phyloP scores from a whole-genome alignment of 2,888 invertebrate genomes.

The Hyposoter dolosus region DNA sequence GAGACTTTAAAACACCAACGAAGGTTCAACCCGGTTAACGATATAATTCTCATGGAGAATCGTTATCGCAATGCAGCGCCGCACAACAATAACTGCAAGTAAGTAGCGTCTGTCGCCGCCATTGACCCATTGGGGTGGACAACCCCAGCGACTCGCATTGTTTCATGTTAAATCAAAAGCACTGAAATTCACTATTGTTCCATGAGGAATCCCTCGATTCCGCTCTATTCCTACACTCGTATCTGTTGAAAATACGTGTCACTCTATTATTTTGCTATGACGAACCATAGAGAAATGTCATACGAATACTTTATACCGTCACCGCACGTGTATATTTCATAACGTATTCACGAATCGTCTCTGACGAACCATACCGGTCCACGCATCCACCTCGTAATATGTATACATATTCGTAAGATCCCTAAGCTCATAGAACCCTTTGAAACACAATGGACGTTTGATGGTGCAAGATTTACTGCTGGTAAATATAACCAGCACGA shows the following conservation, averaged over 20 bases:
- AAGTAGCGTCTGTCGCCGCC: slow-evolving; percentile 76
- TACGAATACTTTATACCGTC: slow-evolving; percentile 47
- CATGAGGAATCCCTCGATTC: slow-evolving; percentile 55
- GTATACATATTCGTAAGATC: slow-evolving; percentile 42
- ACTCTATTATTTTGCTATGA: slow-evolving; percentile 44
- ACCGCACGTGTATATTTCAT: slow-evolving; percentile 27
- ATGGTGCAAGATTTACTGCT: slow-evolving; percentile 82
- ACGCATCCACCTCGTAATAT: neutral
- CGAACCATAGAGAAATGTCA: slow-evolving; percentile 49
- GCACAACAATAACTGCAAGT: slow-evolving; percentile 69
- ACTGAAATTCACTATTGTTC: slow-evolving; percentile 80
- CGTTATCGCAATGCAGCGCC: slow-evolving; percentile 68
- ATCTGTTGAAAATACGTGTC: slow-evolving; percentile 35
- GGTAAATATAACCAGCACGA: slow-evolving; percentile 79
- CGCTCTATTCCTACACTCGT: slow-evolving; percentile 15
- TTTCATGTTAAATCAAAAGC: slow-evolving; percentile 80
- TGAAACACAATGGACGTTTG: slow-evolving; percentile 77
- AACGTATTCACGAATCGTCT: slow-evolving; percentile 31
- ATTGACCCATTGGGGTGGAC: slow-evolving; percentile 31
- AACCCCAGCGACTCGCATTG: slow-evolving; percentile 66
- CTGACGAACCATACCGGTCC: slow-evolving; percentile 7
- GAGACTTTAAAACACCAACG: slow-evolving; percentile 42
- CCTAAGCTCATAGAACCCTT: slow-evolving; percentile 72
- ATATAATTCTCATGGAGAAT: slow-evolving; percentile 71
- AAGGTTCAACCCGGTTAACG: slow-evolving; percentile 40